Percentiles rank a stretch among this genome's conserved stretches.
Evolutionary conservation across 2,797 vertebrate species (phyloP).

Genomic region (Valencia hispanica): DNA sequence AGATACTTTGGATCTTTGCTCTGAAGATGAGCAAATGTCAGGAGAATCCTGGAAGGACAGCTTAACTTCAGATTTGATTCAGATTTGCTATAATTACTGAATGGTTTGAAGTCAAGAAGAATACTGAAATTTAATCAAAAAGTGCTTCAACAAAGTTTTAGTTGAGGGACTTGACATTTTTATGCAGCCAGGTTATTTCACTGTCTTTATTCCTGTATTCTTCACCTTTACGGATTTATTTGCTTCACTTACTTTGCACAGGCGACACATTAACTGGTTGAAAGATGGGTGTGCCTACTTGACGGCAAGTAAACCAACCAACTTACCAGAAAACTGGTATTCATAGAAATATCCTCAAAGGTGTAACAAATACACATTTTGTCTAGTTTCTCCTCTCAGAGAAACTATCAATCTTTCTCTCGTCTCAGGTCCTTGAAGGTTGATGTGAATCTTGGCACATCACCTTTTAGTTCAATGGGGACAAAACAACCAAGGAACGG

Average conservation of each 20-base stretch:
- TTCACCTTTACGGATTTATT: neutral
- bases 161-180: neutral
- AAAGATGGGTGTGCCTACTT: neutral
- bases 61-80: neutral
- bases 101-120: neutral
- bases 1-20: neutral
- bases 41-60: neutral
- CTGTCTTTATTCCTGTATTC: neutral
- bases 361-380: neutral
- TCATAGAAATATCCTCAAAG: neutral
- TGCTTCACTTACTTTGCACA: neutral
- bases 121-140: neutral
- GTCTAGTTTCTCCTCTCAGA: neutral
- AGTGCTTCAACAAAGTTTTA: neutral
- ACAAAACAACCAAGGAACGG: conserved; percentile 27
- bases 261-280: neutral
- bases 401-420: neutral
- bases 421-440: conserved; percentile 9
- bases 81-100: neutral
- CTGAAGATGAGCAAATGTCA: neutral
- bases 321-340: neutral
- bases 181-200: neutral
- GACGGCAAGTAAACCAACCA: conserved; percentile 1
- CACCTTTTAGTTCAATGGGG: conserved; percentile 3
- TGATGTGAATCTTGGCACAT: conserved; percentile 1